Base-by-base conservation (phyloP, 2,797 vertebrate species). In the Xenopus petersii region DNA sequence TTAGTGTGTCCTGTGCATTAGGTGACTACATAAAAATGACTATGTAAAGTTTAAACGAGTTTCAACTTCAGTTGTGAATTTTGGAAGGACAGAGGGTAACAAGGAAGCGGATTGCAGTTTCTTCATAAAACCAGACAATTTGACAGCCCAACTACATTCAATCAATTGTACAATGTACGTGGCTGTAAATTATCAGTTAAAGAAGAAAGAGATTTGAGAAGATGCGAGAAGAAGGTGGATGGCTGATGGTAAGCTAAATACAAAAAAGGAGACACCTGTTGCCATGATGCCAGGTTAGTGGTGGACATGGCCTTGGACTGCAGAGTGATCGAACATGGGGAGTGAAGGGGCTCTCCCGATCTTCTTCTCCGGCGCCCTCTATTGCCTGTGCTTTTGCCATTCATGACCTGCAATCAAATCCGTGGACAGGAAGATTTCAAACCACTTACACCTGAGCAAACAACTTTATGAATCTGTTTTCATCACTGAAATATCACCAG, bases 351-450 rank as follows among this genome's bases (percentile, higher is more conserved):
- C 75, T 84, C 85, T 85, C 86, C 84, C 17, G 85, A 84, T 82
- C 84, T 84, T 83, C 82, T 64, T 55, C 71, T 75, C 78, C 81
- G 75, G 64, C 79, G 80, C 80, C 81, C 83, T 83, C 79, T 71
- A 75, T 84, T 81, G 74, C 77, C 83, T 6, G 73, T 84, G 81
- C 81, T 83, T 82, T 84, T 81, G 80, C 82, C 82, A 79, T 83
- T 85, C 82, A 83, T 83, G 79, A 85, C 85, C 85, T 88, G 85
- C 64, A 86, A 86, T 85, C 69, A 87, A 71, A 86, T 79, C 26
- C 65, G 71, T 74, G 71, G 55, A 74, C 66, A 78, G 75, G 70
- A 78, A 73, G 51, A 68, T 70, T 79, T 74, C 76, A 78, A 60
- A 51, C 71, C 54, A 73, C 55, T 60, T 56, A 69, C 60, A 64